A percentile compares a stretch with the other conserved stretches of the same genome.
Conservation (phyloP, 2,888 invertebrate genomes). For the Drosophila atroscutellata region DNA sequence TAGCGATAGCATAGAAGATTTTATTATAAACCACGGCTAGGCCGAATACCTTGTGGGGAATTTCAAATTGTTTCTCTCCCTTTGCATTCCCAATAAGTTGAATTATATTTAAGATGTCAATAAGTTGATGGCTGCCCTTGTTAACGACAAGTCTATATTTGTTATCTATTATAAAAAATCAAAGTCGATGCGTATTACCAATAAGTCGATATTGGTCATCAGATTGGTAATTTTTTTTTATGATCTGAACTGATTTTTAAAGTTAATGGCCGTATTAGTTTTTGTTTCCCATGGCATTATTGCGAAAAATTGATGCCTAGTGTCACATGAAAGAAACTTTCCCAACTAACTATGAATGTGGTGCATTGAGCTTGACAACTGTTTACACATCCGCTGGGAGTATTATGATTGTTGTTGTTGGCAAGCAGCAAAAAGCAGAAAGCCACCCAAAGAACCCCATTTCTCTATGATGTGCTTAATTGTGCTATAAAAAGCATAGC, state of each 20-base stretch:
- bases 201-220: background rate
- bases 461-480: conserved; percentile 46
- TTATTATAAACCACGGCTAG: conserved; percentile 31
- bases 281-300: conserved; percentile 32
- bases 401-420: conserved; percentile 30
- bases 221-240: background rate
- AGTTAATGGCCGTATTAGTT: conserved; percentile 12
- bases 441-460: conserved; percentile 50
- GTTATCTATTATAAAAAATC: background rate
- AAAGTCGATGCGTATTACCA: background rate
- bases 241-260: background rate
- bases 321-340: conserved; percentile 50
- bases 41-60: conserved; percentile 43
- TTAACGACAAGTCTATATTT: background rate
- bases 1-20: conserved; percentile 56
- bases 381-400: conserved; percentile 72
- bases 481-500: conserved; percentile 44
- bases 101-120: background rate
- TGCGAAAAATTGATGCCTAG: conserved; percentile 37
- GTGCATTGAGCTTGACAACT: conserved; percentile 53
- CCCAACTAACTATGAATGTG: conserved; percentile 46
- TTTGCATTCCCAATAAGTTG: background rate
- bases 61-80: conserved; percentile 11
- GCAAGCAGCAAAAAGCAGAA: conserved; percentile 8
- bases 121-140: background rate